phyloP scores from a whole-genome alignment of 2,113 vertebrate species.

The Bagarius yarrelli region DNA sequence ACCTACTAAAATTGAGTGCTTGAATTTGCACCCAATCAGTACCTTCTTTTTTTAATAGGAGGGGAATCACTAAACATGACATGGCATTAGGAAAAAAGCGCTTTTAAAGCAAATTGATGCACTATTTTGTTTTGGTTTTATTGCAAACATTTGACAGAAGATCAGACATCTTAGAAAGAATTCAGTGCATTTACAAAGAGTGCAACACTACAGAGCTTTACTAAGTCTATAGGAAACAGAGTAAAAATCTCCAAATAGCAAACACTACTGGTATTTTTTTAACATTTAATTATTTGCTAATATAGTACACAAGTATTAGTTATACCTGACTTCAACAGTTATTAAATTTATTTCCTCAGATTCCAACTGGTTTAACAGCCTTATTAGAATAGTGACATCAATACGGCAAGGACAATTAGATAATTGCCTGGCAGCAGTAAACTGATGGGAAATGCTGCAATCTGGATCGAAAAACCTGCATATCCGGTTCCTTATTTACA shows the following conservation, averaged over 20 bases:
- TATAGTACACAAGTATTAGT: not conserved
- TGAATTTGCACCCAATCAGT: not conserved
- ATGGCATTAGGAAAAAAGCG: not conserved
- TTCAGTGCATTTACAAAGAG: not conserved
- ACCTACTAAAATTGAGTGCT: not conserved
- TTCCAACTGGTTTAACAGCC: not conserved
- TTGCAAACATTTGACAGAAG: not conserved
- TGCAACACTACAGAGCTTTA: not conserved
- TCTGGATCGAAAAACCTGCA: not conserved
- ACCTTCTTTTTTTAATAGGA: not conserved
- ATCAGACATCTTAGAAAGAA: not conserved
- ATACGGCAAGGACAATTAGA: constrained; percentile 32
- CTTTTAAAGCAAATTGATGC: not conserved
- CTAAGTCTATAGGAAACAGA: not conserved
- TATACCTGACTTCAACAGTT: not conserved
- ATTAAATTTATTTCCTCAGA: not conserved
- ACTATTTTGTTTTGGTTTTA: too few relatives aligned
- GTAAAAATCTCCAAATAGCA: not conserved
- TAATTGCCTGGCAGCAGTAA: constrained; percentile 28
- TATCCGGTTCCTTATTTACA: not conserved
- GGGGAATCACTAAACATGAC: not conserved
- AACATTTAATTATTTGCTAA: not conserved
- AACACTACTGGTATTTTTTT: not conserved
- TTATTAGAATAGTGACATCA: constrained; percentile 8
- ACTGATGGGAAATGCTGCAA: constrained; percentile 19